phyloP scores from a whole-genome alignment of 2,113 vertebrate species.

The Tylochromis polylepis region DNA sequence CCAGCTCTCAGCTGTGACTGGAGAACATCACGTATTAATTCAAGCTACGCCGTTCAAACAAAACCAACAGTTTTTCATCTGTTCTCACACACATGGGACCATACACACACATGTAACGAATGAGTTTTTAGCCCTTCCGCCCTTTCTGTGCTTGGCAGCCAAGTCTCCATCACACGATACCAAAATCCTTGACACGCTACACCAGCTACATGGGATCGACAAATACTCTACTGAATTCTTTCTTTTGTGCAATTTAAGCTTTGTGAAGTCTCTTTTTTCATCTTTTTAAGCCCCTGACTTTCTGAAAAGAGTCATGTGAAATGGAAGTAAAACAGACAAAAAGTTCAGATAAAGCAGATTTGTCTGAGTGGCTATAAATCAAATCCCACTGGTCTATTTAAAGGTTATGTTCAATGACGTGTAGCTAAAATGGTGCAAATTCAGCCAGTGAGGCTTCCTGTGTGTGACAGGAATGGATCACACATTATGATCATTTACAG shows the following conservation, averaged over 20 bases:
- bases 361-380: slow-evolving; percentile 48
- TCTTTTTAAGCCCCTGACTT: slow-evolving; percentile 13
- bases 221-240: slow-evolving; percentile 30
- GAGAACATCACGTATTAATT: slow-evolving; percentile 1
- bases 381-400: slow-evolving; percentile 13
- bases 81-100: not conserved
- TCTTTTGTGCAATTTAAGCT: slow-evolving; percentile 36
- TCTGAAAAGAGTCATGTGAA: slow-evolving; percentile 49
- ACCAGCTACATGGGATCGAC: slow-evolving; percentile 3
- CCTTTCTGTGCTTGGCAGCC: slow-evolving; percentile 28
- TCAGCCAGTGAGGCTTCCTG: not conserved
- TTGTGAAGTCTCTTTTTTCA: not conserved
- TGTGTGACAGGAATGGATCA: not conserved
- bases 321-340: slow-evolving; percentile 30
- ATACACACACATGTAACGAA: not conserved
- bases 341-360: slow-evolving; percentile 42
- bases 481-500: not conserved
- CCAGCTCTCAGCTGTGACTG: not conserved
- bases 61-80: not conserved
- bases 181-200: slow-evolving; percentile 48
- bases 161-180: slow-evolving; percentile 48
- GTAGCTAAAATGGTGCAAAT: slow-evolving; percentile 1
- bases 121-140: not conserved
- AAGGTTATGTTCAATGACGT: not conserved
- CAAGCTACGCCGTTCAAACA: not conserved